Evolutionary conservation across 1,140 invertebrate species (phyloP).

Genomic region (Platyscapa corneri): DNA sequence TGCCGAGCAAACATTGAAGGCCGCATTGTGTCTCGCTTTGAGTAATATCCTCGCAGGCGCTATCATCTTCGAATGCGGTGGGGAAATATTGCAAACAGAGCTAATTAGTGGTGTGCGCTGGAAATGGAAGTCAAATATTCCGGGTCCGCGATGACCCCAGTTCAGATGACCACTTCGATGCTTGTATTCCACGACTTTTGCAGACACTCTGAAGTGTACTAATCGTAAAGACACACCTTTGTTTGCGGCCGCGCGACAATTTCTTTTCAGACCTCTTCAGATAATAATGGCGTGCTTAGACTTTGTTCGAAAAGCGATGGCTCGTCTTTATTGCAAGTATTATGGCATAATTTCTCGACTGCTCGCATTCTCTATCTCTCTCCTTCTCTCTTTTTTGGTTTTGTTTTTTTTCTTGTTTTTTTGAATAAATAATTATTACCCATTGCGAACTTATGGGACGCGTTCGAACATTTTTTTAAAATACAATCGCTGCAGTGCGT

Average conservation of each 20-base stretch:
- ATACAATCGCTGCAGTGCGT: no score
- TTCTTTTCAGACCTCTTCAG: neutral
- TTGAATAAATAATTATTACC: no score
- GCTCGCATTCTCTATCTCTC: no score
- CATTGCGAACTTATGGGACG: no score
- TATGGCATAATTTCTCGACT: no score
- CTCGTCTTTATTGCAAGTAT: no score
- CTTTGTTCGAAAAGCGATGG: no score
- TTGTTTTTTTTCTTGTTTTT: no score
- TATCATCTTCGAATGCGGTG: neutral
- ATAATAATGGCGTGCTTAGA: neutral
- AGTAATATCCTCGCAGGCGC: neutral
- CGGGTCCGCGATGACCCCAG: conserved; percentile 19
- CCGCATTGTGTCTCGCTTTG: neutral
- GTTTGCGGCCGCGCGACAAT: conserved; percentile 9
- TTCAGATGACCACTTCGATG: neutral
- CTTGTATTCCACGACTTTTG: conserved; percentile 47
- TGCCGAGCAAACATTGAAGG: neutral
- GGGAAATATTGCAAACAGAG: neutral
- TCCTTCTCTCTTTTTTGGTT: no score
- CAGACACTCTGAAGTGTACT: conserved; percentile 41
- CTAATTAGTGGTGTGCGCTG: neutral
- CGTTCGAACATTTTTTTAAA: no score
- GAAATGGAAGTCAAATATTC: neutral
- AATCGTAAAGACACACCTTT: conserved; percentile 44